phyloP scores from a whole-genome alignment of 2,888 invertebrate species.

The Clistopyga incitator region DNA sequence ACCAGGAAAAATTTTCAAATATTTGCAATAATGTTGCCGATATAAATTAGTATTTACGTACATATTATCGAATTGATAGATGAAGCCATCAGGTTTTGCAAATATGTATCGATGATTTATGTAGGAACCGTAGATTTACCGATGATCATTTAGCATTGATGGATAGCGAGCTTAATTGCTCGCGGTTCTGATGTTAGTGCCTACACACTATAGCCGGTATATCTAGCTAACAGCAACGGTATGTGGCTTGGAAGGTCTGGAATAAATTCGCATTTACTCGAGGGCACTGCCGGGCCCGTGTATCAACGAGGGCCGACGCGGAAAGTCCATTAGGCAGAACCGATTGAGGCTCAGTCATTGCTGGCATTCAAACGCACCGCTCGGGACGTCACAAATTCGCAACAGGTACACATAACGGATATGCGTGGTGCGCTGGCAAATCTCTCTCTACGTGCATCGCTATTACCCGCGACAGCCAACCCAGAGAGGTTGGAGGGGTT shows the following conservation, averaged over 20 bases:
- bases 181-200: constrained; percentile 16
- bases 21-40: background rate
- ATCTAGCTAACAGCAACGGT: constrained; percentile 4
- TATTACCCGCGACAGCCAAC: constrained; percentile 16
- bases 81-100: background rate
- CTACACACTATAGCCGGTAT: background rate
- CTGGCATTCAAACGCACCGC: constrained; percentile 42
- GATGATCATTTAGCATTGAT: constrained; percentile 33
- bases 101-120: constrained; percentile 3
- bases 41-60: background rate
- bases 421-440: constrained; percentile 27
- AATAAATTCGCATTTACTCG: constrained; percentile 63
- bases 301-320: constrained; percentile 52
- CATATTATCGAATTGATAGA: background rate
- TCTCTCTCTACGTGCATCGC: constrained; percentile 7
- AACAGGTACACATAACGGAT: constrained; percentile 55
- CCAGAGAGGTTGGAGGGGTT: background rate
- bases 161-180: constrained; percentile 28
- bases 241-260: constrained; percentile 40
- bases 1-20: background rate
- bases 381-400: constrained; percentile 35
- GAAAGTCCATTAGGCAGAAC: constrained; percentile 64
- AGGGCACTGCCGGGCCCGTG: constrained; percentile 39
- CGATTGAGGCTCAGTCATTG: constrained; percentile 58
- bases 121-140: background rate